Percentiles rank a stretch among this genome's conserved stretches.
Evolutionary conservation across 2,113 vertebrate species (phyloP).

Genomic region (Protomyctophum bolini): DNA sequence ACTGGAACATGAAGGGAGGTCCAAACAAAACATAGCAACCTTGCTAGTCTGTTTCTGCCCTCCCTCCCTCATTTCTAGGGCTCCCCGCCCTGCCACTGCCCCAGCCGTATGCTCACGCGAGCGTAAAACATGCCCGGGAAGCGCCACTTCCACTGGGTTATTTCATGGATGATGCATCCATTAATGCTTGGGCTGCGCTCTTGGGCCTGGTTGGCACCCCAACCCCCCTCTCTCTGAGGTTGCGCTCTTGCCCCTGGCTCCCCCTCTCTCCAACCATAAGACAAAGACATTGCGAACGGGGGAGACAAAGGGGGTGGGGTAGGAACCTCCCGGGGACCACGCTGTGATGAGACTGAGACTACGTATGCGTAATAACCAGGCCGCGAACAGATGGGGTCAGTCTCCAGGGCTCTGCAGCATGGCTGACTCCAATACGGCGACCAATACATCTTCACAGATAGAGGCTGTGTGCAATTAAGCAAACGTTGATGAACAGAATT

Average conservation of each 20-base stretch:
- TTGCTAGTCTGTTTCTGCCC: constrained; percentile 42
- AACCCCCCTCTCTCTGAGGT: constrained; percentile 31
- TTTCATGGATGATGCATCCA: constrained; percentile 64
- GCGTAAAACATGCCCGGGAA: constrained; percentile 70
- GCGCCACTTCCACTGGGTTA: constrained; percentile 70
- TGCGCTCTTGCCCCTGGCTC: constrained; percentile 60
- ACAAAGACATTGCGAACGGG: constrained; percentile 74
- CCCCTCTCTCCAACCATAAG: constrained; percentile 52
- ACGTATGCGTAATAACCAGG: constrained; percentile 38
- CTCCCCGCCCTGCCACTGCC: constrained; percentile 49
- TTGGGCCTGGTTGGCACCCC: constrained; percentile 28
- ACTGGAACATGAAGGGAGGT: constrained; percentile 61
- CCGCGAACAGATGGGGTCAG: constrained; percentile 74
- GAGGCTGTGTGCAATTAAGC: constrained; percentile 6
- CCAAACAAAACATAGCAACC: constrained; percentile 70
- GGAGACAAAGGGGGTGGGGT: constrained; percentile 48
- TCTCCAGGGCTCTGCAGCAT: constrained; percentile 64
- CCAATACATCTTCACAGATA: constrained; percentile 39
- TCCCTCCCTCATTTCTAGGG: constrained; percentile 46
- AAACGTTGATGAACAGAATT: constrained; percentile 27
- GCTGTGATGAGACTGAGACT: constrained; percentile 71
- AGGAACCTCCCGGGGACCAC: constrained; percentile 61
- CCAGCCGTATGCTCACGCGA: constrained; percentile 61
- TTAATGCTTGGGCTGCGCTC: constrained; percentile 46
- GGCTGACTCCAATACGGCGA: constrained; percentile 52